Evolutionary conservation across 1,140 invertebrate species (phyloP).

Genomic region (Bombus huntii): DNA sequence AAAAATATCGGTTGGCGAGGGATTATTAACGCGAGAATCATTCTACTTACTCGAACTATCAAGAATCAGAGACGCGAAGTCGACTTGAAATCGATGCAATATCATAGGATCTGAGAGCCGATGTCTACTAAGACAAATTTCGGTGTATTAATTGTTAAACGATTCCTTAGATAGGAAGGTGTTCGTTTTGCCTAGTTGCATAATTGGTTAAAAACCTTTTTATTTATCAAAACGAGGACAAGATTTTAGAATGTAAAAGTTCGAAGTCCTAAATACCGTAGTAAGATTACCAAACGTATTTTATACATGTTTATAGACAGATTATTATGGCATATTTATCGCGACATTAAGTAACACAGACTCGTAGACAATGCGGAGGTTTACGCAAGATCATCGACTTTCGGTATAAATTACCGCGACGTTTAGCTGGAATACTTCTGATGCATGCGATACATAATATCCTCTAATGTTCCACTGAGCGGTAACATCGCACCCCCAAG

Average conservation of each 20-base stretch:
- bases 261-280: too few species aligned
- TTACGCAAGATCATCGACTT: background rate
- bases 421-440: conserved; percentile 11
- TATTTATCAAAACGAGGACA: too few species aligned
- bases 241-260: too few species aligned
- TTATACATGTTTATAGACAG: background rate
- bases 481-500: conserved; percentile 16
- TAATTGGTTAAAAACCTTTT: too few species aligned
- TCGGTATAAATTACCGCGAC: conserved; percentile 13
- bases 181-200: too few species aligned
- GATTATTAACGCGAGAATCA: background rate
- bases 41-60: background rate
- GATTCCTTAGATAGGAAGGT: too few species aligned
- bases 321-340: background rate
- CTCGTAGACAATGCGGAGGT: background rate
- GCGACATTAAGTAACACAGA: too few species aligned
- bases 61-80: too few species aligned
- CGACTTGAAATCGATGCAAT: too few species aligned
- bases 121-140: too few species aligned
- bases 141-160: too few species aligned
- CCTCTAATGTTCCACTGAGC: conserved; percentile 22
- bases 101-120: too few species aligned
- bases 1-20: background rate
- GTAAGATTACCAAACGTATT: background rate
- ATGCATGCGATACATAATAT: conserved; percentile 27